Base-by-base conservation (phyloP, 2,888 invertebrate species). In the Phlogophora meticulosa region DNA sequence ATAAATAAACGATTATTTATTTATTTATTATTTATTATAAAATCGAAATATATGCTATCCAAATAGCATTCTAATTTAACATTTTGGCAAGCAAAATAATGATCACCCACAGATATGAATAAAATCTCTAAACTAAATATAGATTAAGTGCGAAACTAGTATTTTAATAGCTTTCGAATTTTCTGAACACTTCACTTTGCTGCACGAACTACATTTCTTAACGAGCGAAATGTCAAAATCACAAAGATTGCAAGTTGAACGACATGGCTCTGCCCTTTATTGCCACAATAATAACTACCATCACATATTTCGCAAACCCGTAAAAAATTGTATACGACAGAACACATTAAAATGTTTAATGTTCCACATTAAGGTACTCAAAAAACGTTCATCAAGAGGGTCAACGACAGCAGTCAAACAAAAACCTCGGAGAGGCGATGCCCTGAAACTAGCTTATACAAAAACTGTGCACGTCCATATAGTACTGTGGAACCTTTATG, bases 301-400 rank as follows among this genome's bases (percentile, higher is more conserved):
- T 52, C 56, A 57, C 40, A 42, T n/a, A 67, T 78, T 78, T 75
- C 66, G 43, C 61, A 81, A 81, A 57, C 24, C 22, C 10, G 28
- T 56, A 42, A 66, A 43, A 71, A 69, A 71, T 58, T 63, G 61
- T 62, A 28, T 28, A 64, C 17, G 58, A 56, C 68, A 64, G 55
- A 72, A 62, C 32, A 38, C 68, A 68, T 59, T 65, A 55, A 58
- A 40, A 68, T 67, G 58, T 60, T 68, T 66, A 76, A 81, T 79
- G 72, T 40, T 22, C 46, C 22, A 61, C 57, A 68, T 78, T 61
- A 71, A 52, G 55, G 20, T 52, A 48, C 43, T 62, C 43, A 64
- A 67, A 53, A 58, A 55, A 56, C 52, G 32, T 52, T 70, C 55
- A 70, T 74, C 60, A 69, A 49, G 65, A 46, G 65, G 67, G 63